Evolutionary conservation across 1,140 invertebrate genomes (phyloP).

Genomic region (Drosophila oshimai): DNA sequence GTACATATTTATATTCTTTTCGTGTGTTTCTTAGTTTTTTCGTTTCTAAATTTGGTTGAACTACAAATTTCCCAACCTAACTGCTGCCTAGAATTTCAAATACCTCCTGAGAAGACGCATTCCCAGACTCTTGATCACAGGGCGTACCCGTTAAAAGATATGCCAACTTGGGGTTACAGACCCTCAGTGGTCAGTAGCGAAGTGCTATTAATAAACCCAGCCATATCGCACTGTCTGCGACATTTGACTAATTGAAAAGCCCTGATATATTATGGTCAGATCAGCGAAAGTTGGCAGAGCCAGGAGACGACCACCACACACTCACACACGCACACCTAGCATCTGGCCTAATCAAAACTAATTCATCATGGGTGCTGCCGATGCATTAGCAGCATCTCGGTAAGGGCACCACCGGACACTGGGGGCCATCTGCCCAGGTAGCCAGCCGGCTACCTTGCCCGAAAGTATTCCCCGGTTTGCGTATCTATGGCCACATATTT

Average conservation of each 20-base stretch:
- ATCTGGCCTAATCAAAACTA: conserved; percentile 74
- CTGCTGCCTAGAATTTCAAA: neutral
- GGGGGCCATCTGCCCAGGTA: neutral
- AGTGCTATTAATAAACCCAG: conserved; percentile 64
- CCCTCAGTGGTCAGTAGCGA: conserved; percentile 28
- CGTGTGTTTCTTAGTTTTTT: no score
- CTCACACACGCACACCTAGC: neutral
- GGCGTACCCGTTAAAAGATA: conserved; percentile 6
- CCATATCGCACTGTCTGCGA: conserved; percentile 63
- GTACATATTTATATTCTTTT: no score
- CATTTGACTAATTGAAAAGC: conserved; percentile 79
- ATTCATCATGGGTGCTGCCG: conserved; percentile 77
- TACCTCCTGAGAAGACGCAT: neutral
- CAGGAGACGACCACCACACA: neutral
- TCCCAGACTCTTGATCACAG: neutral
- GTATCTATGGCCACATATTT: conserved; percentile 76
- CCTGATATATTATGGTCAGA: conserved; percentile 59
- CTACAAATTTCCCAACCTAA: neutral
- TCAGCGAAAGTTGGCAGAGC: conserved; percentile 65
- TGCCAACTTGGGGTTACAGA: neutral
- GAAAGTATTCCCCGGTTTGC: conserved; percentile 29
- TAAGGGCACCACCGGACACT: conserved; percentile 18
- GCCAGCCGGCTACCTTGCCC: conserved; percentile 13
- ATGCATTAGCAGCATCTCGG: conserved; percentile 64
- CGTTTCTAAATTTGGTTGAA: neutral